Evolutionary conservation across 2,797 vertebrate species (phyloP).

Genomic region (Trachurus trachurus): DNA sequence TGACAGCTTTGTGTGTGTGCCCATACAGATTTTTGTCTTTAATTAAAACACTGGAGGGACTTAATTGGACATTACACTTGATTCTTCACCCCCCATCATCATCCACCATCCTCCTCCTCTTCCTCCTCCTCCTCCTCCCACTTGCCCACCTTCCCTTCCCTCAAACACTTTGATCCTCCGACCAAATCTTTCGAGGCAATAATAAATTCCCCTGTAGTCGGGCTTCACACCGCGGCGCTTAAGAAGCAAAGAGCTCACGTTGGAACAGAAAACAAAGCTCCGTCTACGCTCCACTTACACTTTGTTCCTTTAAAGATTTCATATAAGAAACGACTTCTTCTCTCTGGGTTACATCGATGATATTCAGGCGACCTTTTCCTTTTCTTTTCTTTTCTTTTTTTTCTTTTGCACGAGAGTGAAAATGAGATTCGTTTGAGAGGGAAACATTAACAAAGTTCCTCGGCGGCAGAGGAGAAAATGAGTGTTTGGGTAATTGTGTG

Average conservation of each 20-base stretch:
- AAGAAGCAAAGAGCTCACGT: constrained; percentile 62
- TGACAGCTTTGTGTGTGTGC: constrained; percentile 66
- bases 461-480: neutral
- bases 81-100: constrained; percentile 40
- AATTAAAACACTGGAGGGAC: constrained; percentile 80
- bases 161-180: constrained; percentile 72
- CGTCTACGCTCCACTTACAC: constrained; percentile 16
- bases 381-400: neutral
- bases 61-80: constrained; percentile 79
- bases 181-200: constrained; percentile 66
- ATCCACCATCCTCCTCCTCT: no score
- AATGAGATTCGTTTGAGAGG: neutral
- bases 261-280: constrained; percentile 46
- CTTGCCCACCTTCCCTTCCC: constrained; percentile 39
- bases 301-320: constrained; percentile 33
- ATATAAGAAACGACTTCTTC: constrained; percentile 5
- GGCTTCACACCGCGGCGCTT: constrained; percentile 33
- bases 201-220: constrained; percentile 54
- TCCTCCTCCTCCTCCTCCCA: neutral
- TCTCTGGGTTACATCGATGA: constrained; percentile 26
- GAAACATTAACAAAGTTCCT: neutral
- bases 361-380: constrained; percentile 46
- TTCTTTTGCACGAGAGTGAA: neutral
- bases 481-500: neutral
- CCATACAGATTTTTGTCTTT: constrained; percentile 58